Evolutionary conservation across 2,797 vertebrate genomes (phyloP).

Genomic region (Gymnocypris eckloni): DNA sequence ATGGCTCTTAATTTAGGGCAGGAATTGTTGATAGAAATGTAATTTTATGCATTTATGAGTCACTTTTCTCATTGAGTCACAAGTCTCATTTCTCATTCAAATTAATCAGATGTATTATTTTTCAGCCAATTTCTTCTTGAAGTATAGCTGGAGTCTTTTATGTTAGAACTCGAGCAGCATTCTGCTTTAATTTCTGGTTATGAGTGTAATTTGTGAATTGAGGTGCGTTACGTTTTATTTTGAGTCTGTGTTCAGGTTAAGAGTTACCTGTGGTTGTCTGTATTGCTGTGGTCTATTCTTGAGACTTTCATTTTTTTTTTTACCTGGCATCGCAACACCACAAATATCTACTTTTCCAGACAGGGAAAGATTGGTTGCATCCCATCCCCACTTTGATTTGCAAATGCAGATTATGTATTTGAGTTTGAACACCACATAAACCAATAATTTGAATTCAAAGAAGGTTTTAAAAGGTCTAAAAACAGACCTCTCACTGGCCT

Average conservation of each 20-base stretch:
- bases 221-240: not conserved
- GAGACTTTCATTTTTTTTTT: not conserved
- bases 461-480: not conserved
- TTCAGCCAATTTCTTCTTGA: not conserved
- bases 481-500: not conserved
- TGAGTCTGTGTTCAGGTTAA: not conserved
- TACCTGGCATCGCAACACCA: not conserved
- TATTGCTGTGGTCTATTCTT: not conserved
- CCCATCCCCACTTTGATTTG: not conserved
- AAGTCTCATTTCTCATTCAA: not conserved
- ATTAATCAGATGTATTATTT: not conserved
- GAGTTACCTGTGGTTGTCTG: slow-evolving; percentile 1
- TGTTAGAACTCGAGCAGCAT: not conserved
- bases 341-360: not conserved
- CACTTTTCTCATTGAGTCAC: not conserved
- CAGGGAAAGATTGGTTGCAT: not conserved
- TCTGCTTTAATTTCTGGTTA: not conserved
- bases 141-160: not conserved
- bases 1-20: not conserved
- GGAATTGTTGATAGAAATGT: not conserved
- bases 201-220: slow-evolving; percentile 15
- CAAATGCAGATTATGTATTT: not conserved
- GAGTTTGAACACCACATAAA: not conserved
- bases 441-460: not conserved
- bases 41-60: not conserved